These are phyloP conservation scores for Halocaridina rubra DNA, from an alignment of 2,888 invertebrate genomes.

Conservation along the genomic window DNA sequence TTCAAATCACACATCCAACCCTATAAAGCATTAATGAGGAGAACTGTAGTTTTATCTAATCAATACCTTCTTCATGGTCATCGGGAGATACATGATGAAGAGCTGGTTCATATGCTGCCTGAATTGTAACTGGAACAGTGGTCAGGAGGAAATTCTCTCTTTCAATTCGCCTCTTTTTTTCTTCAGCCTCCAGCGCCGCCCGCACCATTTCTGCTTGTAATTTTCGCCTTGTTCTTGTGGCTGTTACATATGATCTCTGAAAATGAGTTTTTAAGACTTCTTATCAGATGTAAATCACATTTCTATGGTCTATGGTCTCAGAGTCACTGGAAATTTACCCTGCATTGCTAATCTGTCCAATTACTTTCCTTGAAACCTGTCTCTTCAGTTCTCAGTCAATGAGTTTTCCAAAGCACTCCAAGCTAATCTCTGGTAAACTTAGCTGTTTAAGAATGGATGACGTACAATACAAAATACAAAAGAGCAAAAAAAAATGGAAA, in stretches of 20 bases:
- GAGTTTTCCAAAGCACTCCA: constrained; percentile 27
- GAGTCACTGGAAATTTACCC: too few relatives aligned
- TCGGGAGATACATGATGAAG: constrained; percentile 78
- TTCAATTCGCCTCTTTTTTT: constrained; percentile 94
- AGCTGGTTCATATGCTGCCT: constrained; percentile 93
- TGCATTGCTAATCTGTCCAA: too few relatives aligned
- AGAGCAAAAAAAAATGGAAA: too few relatives aligned
- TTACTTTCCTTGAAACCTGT: too few relatives aligned
- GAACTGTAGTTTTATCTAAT: not conserved
- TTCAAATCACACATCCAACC: too few relatives aligned
- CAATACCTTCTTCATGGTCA: constrained; percentile 84
- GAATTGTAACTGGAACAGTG: constrained; percentile 92
- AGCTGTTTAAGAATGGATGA: too few relatives aligned
- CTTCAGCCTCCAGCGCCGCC: constrained; percentile 92
- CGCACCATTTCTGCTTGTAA: constrained; percentile 98
- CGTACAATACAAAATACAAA: too few relatives aligned
- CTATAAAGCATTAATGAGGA: too few relatives aligned
- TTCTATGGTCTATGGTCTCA: too few relatives aligned
- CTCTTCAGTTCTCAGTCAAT: constrained; percentile 55
- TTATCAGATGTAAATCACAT: too few relatives aligned
- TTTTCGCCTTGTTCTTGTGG: constrained; percentile 97
- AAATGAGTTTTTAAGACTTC: too few relatives aligned
- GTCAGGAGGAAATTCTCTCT: constrained; percentile 95
- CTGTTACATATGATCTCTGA: constrained; percentile 85
- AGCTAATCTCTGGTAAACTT: not conserved